phyloP scores from a whole-genome alignment of 2,113 vertebrate genomes.

The Chrysochloris asiatica region DNA sequence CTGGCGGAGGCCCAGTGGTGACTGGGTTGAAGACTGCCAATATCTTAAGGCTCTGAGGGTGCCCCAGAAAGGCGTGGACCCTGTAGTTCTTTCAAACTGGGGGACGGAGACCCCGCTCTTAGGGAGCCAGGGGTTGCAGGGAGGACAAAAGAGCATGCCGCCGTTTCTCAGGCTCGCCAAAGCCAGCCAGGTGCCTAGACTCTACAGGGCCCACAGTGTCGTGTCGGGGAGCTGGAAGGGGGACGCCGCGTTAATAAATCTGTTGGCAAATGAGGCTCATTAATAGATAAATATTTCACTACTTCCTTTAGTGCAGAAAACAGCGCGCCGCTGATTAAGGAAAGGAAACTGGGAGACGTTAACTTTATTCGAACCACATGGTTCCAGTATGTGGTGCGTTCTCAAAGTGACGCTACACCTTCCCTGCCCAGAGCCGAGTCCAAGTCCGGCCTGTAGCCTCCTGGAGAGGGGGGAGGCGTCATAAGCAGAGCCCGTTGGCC shows the following conservation, averaged over 20 bases:
- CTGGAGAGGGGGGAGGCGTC: neutral
- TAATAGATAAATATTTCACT: constrained; percentile 73
- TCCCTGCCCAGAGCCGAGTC: neutral
- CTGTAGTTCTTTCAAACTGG: neutral
- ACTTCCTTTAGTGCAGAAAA: constrained; percentile 65
- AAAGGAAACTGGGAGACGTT: constrained; percentile 41
- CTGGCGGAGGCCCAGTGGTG: neutral
- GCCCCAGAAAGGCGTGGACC: neutral
- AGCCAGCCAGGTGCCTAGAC: constrained; percentile 57
- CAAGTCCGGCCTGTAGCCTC: neutral
- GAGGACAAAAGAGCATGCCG: constrained; percentile 38
- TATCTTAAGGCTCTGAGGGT: neutral
- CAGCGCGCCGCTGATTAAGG: constrained; percentile 25
- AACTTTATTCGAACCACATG: constrained; percentile 73
- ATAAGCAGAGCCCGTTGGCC: neutral
- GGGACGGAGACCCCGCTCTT: neutral
- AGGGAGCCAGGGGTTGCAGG: neutral
- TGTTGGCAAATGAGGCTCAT: constrained; percentile 73
- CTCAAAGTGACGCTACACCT: neutral
- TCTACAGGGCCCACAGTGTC: neutral
- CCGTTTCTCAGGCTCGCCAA: neutral
- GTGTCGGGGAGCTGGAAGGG: neutral
- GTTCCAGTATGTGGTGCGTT: constrained; percentile 51
- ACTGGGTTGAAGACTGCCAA: neutral
- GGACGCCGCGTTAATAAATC: constrained; percentile 67